Evolutionary conservation across 1,140 invertebrate species (phyloP).

Genomic region (Kradibia gibbosae): DNA sequence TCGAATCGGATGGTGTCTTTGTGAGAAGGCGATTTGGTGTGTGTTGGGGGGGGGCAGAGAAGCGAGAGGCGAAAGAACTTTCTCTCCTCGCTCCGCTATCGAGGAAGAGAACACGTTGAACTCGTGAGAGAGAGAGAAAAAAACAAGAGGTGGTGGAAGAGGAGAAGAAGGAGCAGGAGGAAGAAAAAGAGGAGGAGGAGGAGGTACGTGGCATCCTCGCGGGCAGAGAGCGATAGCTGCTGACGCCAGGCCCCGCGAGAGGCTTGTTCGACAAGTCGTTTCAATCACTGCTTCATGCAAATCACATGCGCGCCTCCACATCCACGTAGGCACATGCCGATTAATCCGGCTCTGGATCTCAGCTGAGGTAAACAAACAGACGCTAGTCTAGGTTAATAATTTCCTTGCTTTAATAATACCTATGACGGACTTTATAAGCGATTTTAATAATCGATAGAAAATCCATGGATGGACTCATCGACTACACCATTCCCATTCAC

Average conservation of each 20-base stretch:
- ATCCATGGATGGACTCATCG: too few species aligned
- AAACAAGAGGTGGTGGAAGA: not conserved
- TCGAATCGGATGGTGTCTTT: too few species aligned
- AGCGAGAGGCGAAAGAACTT: not conserved
- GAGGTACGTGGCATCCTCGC: not conserved
- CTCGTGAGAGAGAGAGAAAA: not conserved
- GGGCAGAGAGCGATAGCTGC: not conserved
- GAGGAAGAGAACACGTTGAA: slow-evolving; percentile 6
- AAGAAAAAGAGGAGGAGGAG: too few species aligned
- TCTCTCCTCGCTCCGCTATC: not conserved
- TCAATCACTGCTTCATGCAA: slow-evolving; percentile 47
- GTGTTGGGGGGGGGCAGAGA: not conserved
- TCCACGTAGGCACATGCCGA: not conserved
- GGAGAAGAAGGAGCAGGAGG: too few species aligned
- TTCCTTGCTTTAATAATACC: not conserved
- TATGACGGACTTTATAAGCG: not conserved
- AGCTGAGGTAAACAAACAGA: slow-evolving; percentile 26
- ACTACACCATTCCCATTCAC: too few species aligned
- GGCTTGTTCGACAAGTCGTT: slow-evolving; percentile 47
- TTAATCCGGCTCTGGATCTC: slow-evolving; percentile 13
- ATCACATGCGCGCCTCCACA: slow-evolving; percentile 17
- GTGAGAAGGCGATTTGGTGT: not conserved
- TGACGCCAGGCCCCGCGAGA: not conserved
- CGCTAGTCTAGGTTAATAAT: slow-evolving; percentile 4
- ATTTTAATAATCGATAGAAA: not conserved